These are phyloP conservation scores for Periparus ater DNA, from an alignment of 2,797 vertebrate genomes.

Conservation along the genomic window DNA sequence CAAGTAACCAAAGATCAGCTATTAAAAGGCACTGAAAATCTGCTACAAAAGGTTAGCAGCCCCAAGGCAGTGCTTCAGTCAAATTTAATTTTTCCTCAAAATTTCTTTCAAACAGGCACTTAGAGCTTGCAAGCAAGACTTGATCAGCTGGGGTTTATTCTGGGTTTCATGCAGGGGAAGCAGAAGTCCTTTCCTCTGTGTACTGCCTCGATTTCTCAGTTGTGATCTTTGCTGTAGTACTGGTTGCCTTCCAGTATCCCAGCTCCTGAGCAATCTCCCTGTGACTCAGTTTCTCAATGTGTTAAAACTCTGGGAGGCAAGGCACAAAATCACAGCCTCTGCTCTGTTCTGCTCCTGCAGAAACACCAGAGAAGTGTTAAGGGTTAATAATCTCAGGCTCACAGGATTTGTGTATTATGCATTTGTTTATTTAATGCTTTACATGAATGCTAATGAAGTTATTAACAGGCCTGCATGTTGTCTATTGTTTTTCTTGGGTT, in stretches of 20 bases:
- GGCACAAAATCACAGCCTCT: not conserved
- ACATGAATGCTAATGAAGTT: slow-evolving; percentile 60
- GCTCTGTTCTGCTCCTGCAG: not conserved
- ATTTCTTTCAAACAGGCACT: not conserved
- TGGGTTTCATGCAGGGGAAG: not conserved
- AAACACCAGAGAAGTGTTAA: not conserved
- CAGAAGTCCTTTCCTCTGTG: not conserved
- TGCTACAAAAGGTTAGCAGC: not conserved
- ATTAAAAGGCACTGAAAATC: not conserved
- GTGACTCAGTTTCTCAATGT: not conserved
- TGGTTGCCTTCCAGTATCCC: not conserved
- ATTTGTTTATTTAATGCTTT: slow-evolving; percentile 56
- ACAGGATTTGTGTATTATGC: slow-evolving; percentile 20
- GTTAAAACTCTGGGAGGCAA: not conserved
- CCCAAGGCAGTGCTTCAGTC: not conserved
- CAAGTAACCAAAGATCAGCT: not conserved
- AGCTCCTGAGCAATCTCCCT: not conserved
- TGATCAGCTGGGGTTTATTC: not conserved
- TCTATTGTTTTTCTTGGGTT: slow-evolving; percentile 41
- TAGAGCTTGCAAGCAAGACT: not conserved
- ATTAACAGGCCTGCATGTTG: slow-evolving; percentile 31
- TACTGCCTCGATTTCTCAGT: not conserved
- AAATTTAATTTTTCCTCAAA: not conserved
- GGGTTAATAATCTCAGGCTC: slow-evolving; percentile 29
- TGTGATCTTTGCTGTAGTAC: not conserved